Evolutionary conservation across 2,797 vertebrate genomes (phyloP).

Genomic region (Sebastolobus alascanus): DNA sequence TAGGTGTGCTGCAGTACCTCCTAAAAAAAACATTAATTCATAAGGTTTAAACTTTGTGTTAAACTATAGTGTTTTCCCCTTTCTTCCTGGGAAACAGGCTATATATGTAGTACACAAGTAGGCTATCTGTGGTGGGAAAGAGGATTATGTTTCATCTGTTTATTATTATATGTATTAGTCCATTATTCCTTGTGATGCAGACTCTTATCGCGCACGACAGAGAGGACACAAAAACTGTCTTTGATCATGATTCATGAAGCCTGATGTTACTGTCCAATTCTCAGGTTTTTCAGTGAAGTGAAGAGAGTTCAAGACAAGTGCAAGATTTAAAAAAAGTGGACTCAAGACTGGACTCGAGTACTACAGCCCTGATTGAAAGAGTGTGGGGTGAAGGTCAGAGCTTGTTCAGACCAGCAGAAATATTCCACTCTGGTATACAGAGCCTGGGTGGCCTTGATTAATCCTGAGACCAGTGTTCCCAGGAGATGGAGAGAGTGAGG

Average conservation of each 20-base stretch:
- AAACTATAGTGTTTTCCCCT: not conserved
- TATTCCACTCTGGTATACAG: slow-evolving; percentile 38
- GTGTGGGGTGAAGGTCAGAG: slow-evolving; percentile 7
- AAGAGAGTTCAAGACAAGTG: not conserved
- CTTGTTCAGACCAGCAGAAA: slow-evolving; percentile 48
- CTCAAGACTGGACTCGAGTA: no score
- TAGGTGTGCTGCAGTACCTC: fast-evolving
- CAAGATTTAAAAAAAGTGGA: not conserved
- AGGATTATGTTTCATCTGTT: no score
- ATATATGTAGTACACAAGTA: not conserved
- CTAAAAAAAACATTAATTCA: not conserved
- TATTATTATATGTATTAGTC: no score
- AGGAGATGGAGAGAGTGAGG: slow-evolving; percentile 33
- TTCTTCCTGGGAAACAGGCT: not conserved
- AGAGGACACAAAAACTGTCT: not conserved
- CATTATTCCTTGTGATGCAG: no score
- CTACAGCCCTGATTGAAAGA: not conserved
- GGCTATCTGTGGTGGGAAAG: no score
- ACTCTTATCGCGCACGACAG: not conserved
- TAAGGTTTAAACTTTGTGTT: fast-evolving
- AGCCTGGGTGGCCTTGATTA: slow-evolving; percentile 61
- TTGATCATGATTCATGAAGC: not conserved
- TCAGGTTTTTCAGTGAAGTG: not conserved
- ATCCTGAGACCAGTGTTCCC: slow-evolving; percentile 40
- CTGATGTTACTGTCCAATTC: not conserved